Evolutionary conservation across 2,797 vertebrate species (phyloP).

Genomic region (Glyptemys insculpta): DNA sequence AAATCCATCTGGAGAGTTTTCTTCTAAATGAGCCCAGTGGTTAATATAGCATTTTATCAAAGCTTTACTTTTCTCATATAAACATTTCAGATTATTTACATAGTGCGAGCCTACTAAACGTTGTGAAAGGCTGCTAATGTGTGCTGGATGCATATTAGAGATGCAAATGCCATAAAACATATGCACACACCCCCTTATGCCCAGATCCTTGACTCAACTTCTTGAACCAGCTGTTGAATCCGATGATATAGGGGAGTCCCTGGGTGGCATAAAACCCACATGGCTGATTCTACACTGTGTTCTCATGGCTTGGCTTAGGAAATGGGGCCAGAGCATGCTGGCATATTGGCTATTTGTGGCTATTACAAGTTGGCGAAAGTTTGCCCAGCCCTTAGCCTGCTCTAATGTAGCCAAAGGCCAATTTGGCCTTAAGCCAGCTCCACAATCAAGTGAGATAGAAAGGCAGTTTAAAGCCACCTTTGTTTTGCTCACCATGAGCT

Average conservation of each 20-base stretch:
- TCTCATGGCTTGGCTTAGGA: background rate
- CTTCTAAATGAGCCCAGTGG: constrained; percentile 40
- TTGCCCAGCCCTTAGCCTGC: background rate
- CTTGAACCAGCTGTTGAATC: background rate
- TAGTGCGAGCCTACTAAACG: constrained; percentile 30
- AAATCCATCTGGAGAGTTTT: constrained; percentile 33
- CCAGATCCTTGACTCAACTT: background rate
- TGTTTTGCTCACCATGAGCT: background rate
- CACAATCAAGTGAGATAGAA: background rate
- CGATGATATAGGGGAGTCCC: fast-evolving
- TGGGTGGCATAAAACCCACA: background rate
- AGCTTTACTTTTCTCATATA: constrained; percentile 60
- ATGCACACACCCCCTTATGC: fast-evolving
- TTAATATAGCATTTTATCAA: constrained; percentile 56
- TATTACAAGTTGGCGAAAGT: background rate
- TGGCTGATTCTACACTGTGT: background rate
- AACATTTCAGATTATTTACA: constrained; percentile 65
- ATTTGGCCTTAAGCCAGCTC: constrained; percentile 2
- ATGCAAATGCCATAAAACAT: background rate
- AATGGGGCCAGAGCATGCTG: background rate
- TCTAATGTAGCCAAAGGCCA: background rate
- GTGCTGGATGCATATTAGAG: background rate
- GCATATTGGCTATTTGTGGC: background rate
- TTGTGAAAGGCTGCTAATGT: constrained; percentile 19
- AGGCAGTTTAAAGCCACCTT: background rate